Evolutionary conservation across 2,888 invertebrate species (phyloP).

Genomic region (Eupithecia insigniata): DNA sequence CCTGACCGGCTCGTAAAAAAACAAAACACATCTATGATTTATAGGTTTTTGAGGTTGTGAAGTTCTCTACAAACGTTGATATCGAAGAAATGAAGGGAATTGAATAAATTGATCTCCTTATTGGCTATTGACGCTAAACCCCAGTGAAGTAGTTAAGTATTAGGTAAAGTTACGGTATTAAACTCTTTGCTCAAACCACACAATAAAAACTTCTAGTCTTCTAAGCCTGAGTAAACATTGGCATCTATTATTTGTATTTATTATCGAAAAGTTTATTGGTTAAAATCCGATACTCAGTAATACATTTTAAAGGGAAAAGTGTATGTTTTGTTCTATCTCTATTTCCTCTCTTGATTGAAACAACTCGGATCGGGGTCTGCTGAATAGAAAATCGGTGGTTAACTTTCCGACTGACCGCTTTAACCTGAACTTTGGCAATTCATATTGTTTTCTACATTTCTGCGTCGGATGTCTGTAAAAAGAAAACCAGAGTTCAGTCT

Average conservation of each 20-base stretch:
- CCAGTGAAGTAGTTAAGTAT: too few relatives aligned
- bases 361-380: slow-evolving; percentile 54
- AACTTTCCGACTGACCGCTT: slow-evolving; percentile 57
- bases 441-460: slow-evolving; percentile 58
- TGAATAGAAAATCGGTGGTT: slow-evolving; percentile 68
- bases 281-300: background rate
- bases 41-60: background rate
- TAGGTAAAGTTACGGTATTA: too few relatives aligned
- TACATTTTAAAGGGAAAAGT: slow-evolving; percentile 38
- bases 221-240: background rate
- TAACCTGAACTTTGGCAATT: slow-evolving; percentile 60
- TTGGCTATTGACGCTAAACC: too few relatives aligned
- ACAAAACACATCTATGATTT: background rate
- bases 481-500: slow-evolving; percentile 48
- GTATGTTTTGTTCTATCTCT: slow-evolving; percentile 51
- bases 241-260: background rate
- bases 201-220: too few relatives aligned
- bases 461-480: slow-evolving; percentile 48
- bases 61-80: background rate
- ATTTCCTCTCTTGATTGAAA: slow-evolving; percentile 68
- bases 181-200: too few relatives aligned
- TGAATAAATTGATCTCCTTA: too few relatives aligned
- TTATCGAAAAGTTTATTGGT: background rate
- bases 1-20: background rate
- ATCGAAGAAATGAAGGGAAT: background rate